These are phyloP conservation scores for Vulpes lagopus DNA, from an alignment of 2,113 vertebrate genomes.

Conservation along the genomic window DNA sequence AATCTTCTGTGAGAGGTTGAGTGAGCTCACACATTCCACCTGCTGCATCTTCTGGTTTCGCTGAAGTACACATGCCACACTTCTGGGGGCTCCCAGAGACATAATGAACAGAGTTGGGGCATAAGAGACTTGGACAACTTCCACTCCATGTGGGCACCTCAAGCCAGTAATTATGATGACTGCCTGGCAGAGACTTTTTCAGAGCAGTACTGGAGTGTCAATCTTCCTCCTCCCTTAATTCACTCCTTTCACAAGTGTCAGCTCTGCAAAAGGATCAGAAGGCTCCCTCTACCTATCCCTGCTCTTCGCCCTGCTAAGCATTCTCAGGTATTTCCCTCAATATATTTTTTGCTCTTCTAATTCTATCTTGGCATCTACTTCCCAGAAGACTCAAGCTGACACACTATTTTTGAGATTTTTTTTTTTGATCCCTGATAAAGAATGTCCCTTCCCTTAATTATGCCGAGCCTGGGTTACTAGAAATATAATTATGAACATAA, in stretches of 20 bases:
- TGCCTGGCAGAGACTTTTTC: not conserved
- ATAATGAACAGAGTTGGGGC: fast-evolving
- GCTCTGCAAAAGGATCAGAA: not conserved
- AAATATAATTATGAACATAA: conserved; percentile 10
- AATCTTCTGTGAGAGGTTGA: not conserved
- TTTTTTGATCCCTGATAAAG: not conserved
- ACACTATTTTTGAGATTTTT: not conserved
- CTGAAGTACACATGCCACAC: fast-evolving
- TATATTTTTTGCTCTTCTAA: not conserved
- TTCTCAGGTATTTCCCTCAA: not conserved
- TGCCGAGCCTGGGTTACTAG: not conserved
- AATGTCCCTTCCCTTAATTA: not conserved
- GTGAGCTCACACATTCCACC: not conserved
- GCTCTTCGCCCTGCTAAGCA: not conserved
- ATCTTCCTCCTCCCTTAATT: not conserved
- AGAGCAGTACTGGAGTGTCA: fast-evolving
- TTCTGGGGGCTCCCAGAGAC: not conserved
- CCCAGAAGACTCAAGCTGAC: not conserved
- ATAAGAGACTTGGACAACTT: not conserved
- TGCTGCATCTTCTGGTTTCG: not conserved
- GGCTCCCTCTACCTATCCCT: not conserved
- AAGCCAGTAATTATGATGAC: not conserved
- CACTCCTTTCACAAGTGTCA: not conserved
- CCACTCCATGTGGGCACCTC: fast-evolving
- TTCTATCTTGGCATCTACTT: not conserved